Percentiles rank a stretch among this genome's conserved stretches.
Conservation (phyloP, 2,888 invertebrate species). For the Choristoneura rosaceana region DNA sequence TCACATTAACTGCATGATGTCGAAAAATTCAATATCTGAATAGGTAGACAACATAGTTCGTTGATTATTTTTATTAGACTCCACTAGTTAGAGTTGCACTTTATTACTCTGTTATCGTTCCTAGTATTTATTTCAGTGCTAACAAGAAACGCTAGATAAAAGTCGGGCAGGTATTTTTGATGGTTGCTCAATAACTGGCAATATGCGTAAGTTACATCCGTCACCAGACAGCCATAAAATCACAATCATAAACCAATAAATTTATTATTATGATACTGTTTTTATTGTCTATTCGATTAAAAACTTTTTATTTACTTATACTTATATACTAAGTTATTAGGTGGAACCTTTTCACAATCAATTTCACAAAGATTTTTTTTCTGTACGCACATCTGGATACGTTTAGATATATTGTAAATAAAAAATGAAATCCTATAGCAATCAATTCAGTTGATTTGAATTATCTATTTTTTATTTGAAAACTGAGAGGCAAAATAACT, state of each 20-base stretch:
- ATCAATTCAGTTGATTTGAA: no score
- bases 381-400: no score
- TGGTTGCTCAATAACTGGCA: background rate
- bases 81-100: background rate
- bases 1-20: no score
- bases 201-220: background rate
- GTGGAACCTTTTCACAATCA: no score
- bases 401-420: no score
- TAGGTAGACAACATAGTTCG: background rate
- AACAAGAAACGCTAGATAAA: background rate
- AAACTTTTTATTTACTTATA: no score
- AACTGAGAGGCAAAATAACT: no score
- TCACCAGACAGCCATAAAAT: background rate
- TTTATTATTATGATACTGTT: background rate
- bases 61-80: background rate
- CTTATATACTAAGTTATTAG: no score
- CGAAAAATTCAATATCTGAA: background rate
- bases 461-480: no score
- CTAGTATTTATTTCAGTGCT: background rate
- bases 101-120: constrained; percentile 17
- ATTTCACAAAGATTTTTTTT: no score
- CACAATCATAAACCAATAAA: background rate
- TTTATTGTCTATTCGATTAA: background rate
- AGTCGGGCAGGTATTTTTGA: background rate
- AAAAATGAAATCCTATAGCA: no score